Evolutionary conservation across 2,888 invertebrate genomes (phyloP).

Genomic region (Acrobasis consociella): DNA sequence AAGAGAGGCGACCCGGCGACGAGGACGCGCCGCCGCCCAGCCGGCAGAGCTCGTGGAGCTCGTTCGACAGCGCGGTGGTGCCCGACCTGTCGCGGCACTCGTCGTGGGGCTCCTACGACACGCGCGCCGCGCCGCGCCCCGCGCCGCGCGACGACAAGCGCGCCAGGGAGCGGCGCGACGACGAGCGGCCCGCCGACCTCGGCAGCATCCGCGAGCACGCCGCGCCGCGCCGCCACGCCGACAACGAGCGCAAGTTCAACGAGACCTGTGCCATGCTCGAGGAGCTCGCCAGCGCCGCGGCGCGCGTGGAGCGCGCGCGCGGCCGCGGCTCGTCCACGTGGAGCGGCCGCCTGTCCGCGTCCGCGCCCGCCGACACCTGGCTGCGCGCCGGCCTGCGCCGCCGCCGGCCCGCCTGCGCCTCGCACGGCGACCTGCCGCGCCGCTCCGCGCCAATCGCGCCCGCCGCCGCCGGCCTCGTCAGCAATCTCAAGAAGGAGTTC

Average conservation of each 20-base stretch:
- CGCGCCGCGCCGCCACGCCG: slow-evolving; percentile 50
- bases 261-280: slow-evolving; percentile 84
- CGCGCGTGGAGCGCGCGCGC: slow-evolving; percentile 63
- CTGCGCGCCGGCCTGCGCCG: slow-evolving; percentile 69
- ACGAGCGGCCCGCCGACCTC: slow-evolving; percentile 53
- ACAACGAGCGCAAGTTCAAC: slow-evolving; percentile 73
- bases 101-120: slow-evolving; percentile 92
- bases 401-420: slow-evolving; percentile 65
- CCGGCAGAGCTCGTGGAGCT: slow-evolving; percentile 90
- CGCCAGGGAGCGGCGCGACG: slow-evolving; percentile 59
- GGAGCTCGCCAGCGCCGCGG: slow-evolving; percentile 75
- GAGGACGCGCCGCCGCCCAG: slow-evolving; percentile 65
- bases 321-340: slow-evolving; percentile 66
- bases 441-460: slow-evolving; percentile 42
- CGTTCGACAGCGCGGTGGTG: slow-evolving; percentile 89
- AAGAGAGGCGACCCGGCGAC: slow-evolving; percentile 59
- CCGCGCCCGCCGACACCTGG: slow-evolving; percentile 84
- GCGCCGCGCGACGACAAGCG: slow-evolving; percentile 50
- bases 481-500: slow-evolving; percentile 93
- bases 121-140: slow-evolving; percentile 63
- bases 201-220: slow-evolving; percentile 66
- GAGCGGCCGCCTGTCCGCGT: slow-evolving; percentile 82
- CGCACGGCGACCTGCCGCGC: slow-evolving; percentile 70
- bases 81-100: slow-evolving; percentile 89
- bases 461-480: slow-evolving; percentile 87